Conservation (phyloP, 2,888 invertebrate genomes). For the Melieria omissa region DNA sequence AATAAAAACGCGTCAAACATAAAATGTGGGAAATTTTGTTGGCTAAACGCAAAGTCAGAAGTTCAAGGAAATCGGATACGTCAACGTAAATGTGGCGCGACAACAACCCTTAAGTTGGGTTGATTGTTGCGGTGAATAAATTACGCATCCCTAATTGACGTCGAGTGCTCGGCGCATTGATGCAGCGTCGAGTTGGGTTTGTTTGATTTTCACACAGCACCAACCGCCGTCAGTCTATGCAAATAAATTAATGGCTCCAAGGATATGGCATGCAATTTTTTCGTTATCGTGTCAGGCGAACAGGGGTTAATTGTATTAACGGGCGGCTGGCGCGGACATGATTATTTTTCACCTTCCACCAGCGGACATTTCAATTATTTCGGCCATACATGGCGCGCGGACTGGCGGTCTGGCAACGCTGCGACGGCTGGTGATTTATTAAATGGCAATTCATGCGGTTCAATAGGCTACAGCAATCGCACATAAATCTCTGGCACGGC, state of each 20-base stretch:
- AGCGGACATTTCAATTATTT: no score
- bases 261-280: no score
- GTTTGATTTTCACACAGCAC: constrained; percentile 36
- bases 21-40: constrained; percentile 10
- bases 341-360: no score
- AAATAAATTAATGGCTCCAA: no score
- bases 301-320: no score
- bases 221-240: background rate
- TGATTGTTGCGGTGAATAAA: constrained; percentile 27
- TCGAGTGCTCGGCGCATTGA: constrained; percentile 13
- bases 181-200: constrained; percentile 5
- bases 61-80: no score
- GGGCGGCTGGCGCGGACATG: no score
- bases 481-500: constrained; percentile 35
- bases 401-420: no score
- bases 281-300: no score
- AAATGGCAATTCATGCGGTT: constrained; percentile 42
- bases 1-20: background rate
- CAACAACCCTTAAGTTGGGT: constrained; percentile 14
- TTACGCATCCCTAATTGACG: constrained; percentile 29
- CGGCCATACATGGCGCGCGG: no score
- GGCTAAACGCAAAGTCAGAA: background rate
- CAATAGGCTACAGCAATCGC: constrained; percentile 41
- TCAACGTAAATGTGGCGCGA: no score
- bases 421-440: constrained; percentile 37